phyloP scores from a whole-genome alignment of 2,888 invertebrate genomes.

The Ametastegia equiseti region DNA sequence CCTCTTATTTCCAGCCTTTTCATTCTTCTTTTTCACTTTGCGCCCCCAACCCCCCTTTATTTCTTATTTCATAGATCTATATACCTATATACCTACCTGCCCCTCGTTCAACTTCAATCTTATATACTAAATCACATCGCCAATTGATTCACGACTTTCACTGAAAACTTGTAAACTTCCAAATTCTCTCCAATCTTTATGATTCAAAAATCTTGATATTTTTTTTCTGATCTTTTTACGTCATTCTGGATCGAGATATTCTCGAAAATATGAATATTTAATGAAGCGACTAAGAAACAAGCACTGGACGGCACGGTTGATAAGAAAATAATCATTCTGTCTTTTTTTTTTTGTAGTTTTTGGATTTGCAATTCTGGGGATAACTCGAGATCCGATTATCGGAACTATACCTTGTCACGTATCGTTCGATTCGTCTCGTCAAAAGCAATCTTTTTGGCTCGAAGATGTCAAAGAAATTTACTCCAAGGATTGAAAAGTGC shows the following conservation, averaged over 20 bases:
- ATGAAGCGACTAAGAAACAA: background rate
- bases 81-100: background rate
- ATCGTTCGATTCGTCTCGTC: background rate
- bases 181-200: background rate
- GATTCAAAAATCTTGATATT: background rate
- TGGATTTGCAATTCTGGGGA: background rate
- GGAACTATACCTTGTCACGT: background rate
- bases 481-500: background rate
- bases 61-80: background rate
- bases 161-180: background rate
- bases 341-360: background rate
- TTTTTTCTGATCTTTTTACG: background rate
- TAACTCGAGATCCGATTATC: background rate
- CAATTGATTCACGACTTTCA: background rate
- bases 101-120: background rate
- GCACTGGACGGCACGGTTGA: background rate
- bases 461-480: background rate
- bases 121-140: background rate
- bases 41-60: background rate
- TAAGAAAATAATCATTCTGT: background rate
- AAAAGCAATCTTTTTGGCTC: background rate
- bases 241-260: background rate
- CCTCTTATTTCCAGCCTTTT: conserved; percentile 1
- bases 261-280: background rate
- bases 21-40: conserved; percentile 7